Evolutionary conservation across 64 coral and sea anemone species (phyloP).

Genomic region (Pocillopora verrucosa): DNA sequence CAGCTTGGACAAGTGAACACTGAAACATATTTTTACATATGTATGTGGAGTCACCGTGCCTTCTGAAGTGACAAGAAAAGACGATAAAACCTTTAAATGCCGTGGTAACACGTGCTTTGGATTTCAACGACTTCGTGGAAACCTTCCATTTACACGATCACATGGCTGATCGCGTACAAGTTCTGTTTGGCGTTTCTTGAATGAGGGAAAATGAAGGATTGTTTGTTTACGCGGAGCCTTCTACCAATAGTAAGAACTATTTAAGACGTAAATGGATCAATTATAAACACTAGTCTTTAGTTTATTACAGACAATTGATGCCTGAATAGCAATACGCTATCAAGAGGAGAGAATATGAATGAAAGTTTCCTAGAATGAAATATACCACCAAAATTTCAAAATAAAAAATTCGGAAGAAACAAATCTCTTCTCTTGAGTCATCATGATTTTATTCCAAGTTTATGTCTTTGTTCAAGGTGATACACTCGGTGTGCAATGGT

Average conservation of each 20-base stretch:
- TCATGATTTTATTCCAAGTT: too few relatives aligned
- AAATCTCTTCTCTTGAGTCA: too few relatives aligned
- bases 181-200: not conserved
- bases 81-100: not conserved
- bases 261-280: not conserved
- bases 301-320: too few relatives aligned
- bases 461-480: too few relatives aligned
- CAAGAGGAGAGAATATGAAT: too few relatives aligned
- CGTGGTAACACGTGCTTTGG: not conserved
- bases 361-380: too few relatives aligned
- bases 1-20: too few relatives aligned
- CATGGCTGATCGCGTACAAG: not conserved
- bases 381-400: too few relatives aligned
- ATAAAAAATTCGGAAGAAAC: too few relatives aligned
- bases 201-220: constrained; percentile 25
- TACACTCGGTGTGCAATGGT: too few relatives aligned
- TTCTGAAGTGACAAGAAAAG: not conserved
- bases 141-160: not conserved
- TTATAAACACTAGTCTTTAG: not conserved
- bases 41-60: not conserved
- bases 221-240: not conserved
- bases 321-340: too few relatives aligned
- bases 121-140: not conserved
- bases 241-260: constrained; percentile 13
- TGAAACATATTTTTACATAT: not conserved